Evolutionary conservation across 1,140 invertebrate genomes (phyloP).

Genomic region (Atta colombica): DNA sequence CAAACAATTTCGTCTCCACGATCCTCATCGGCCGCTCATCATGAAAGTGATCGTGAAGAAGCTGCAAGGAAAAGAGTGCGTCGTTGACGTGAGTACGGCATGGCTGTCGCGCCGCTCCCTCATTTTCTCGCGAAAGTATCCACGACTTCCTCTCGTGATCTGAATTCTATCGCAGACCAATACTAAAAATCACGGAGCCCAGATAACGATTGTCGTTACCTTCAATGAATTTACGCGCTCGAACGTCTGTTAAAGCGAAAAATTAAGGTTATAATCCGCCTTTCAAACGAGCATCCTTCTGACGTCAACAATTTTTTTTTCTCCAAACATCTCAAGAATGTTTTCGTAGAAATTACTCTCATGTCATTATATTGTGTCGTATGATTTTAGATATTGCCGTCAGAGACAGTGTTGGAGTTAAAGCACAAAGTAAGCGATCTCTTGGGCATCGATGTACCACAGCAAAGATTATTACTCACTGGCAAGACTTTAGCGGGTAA

Average conservation of each 20-base stretch:
- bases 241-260: not conserved
- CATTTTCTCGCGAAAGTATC: not conserved
- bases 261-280: no score
- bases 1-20: not conserved
- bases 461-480: slow-evolving; percentile 82
- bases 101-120: not conserved
- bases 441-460: slow-evolving; percentile 82
- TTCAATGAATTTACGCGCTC: not conserved
- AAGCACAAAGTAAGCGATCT: slow-evolving; percentile 83
- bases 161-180: not conserved
- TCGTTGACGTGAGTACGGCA: slow-evolving; percentile 80
- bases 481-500: slow-evolving; percentile 84
- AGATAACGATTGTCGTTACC: not conserved
- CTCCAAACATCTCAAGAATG: not conserved
- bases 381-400: slow-evolving; percentile 80
- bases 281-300: not conserved
- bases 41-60: slow-evolving; percentile 83
- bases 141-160: not conserved
- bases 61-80: slow-evolving; percentile 80
- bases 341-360: not conserved
- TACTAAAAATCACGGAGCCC: not conserved
- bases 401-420: slow-evolving; percentile 82
- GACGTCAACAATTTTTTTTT: not conserved
- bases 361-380: not conserved
- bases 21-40: slow-evolving; percentile 48